phyloP scores from a whole-genome alignment of 2,113 vertebrate species.

The Tichodroma muraria region DNA sequence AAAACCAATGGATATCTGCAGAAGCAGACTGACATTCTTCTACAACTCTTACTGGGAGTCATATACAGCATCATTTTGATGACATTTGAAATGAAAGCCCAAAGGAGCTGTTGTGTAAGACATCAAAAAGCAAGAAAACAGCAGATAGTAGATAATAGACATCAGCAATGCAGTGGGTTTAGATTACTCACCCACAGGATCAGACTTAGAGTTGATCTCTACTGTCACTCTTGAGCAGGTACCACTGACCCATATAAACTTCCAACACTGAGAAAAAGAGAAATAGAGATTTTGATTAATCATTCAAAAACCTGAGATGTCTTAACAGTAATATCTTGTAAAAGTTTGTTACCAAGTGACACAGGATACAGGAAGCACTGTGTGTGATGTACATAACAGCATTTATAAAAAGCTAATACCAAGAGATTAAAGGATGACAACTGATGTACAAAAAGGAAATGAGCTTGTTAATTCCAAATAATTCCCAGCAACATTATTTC shows the following conservation, averaged over 20 bases:
- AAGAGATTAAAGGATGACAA: background rate
- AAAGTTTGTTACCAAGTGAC: background rate
- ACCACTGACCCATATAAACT: conserved; percentile 14
- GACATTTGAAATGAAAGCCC: background rate
- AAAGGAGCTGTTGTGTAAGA: background rate
- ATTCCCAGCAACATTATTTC: background rate
- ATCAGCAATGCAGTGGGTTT: background rate
- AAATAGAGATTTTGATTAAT: background rate
- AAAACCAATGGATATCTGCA: background rate
- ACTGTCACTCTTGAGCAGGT: background rate
- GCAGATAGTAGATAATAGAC: background rate
- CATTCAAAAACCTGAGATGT: background rate
- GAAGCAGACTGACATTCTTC: background rate
- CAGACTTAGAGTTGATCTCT: background rate
- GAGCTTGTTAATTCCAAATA: background rate
- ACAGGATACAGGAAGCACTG: background rate
- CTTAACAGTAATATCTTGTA: background rate
- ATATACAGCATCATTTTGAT: background rate
- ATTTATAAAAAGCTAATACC: background rate
- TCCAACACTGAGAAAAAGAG: conserved; percentile 9
- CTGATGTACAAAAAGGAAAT: background rate
- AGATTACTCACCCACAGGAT: conserved; percentile 42
- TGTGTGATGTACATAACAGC: background rate
- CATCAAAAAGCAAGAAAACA: background rate
- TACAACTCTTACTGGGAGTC: background rate